Percentiles rank a stretch among this genome's conserved stretches.
Conservation (phyloP, 2,888 invertebrate genomes). For the Gandaritis pyraliata region DNA sequence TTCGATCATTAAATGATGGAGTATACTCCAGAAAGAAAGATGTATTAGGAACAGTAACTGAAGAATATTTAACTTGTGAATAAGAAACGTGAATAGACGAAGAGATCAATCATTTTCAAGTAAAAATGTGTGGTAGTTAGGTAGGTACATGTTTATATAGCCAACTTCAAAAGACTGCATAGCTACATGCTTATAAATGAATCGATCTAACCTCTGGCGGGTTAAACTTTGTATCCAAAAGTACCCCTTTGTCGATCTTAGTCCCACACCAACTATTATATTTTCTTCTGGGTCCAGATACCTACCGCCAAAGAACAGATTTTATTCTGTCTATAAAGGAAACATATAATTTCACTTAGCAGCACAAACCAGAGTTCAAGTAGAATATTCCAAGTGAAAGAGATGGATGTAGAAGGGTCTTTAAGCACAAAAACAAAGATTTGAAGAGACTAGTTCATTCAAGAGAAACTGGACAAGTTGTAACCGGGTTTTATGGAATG, state of each 20-base stretch:
- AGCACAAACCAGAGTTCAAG: background rate
- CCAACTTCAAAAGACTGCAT: conserved; percentile 1
- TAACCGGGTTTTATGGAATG: background rate
- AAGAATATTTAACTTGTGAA: background rate
- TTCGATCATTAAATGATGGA: conserved; percentile 2
- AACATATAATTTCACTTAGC: background rate
- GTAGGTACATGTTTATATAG: background rate
- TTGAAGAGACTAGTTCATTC: background rate
- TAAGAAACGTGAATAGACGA: background rate
- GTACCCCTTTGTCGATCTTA: conserved; percentile 89
- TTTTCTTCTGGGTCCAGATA: conserved; percentile 72
- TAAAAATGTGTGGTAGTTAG: background rate
- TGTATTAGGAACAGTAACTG: background rate
- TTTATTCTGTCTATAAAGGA: conserved; percentile 13
- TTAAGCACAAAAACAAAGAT: background rate
- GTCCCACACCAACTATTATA: conserved; percentile 54
- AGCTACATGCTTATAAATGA: conserved; percentile 59
- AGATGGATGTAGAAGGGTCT: background rate
- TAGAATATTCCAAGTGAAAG: background rate
- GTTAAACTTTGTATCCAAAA: conserved; percentile 80
- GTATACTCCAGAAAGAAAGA: background rate
- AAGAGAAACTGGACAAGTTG: background rate
- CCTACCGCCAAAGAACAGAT: conserved; percentile 42
- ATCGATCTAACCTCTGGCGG: conserved; percentile 80
- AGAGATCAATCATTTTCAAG: background rate